Conservation (phyloP, 2,888 invertebrate species). For the Dynastes tityus region DNA sequence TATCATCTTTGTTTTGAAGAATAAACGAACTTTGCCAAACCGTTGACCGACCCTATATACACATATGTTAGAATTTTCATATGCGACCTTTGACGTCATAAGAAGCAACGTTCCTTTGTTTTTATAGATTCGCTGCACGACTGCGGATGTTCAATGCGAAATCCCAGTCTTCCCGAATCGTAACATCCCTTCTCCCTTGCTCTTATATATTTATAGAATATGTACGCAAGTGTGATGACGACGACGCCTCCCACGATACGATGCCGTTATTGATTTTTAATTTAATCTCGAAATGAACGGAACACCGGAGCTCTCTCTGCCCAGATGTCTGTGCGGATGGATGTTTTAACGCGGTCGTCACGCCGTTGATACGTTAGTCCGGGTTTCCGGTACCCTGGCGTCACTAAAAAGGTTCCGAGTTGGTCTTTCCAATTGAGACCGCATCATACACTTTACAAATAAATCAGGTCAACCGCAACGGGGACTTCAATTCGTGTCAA, state of each 20-base stretch:
- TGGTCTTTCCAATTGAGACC: conserved; percentile 13
- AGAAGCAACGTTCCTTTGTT: conserved; percentile 27
- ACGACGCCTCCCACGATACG: conserved; percentile 19
- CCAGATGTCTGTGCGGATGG: conserved; percentile 28
- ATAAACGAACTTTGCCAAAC: too few relatives aligned
- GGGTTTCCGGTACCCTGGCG: conserved; percentile 26
- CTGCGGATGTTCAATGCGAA: conserved; percentile 33
- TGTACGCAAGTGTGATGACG: conserved; percentile 42
- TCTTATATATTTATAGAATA: conserved; percentile 37
- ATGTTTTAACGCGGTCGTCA: conserved; percentile 9
- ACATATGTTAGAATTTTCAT: neutral
- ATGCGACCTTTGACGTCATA: conserved; percentile 37
- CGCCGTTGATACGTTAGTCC: conserved; percentile 14
- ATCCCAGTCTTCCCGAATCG: conserved; percentile 18
- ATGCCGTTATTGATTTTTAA: conserved; percentile 35
- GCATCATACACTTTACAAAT: neutral
- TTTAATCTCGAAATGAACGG: conserved; percentile 40
- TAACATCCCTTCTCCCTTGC: conserved; percentile 11
- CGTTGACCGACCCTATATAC: too few relatives aligned
- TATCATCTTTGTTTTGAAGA: too few relatives aligned
- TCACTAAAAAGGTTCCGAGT: neutral
- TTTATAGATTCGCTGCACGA: conserved; percentile 30
- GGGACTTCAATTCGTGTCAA: conserved; percentile 17
- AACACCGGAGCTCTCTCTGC: conserved; percentile 22
- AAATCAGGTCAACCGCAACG: conserved; percentile 16